phyloP scores from a whole-genome alignment of 35 echinoderm and acorn worm species.

The Lytechinus variegatus region DNA sequence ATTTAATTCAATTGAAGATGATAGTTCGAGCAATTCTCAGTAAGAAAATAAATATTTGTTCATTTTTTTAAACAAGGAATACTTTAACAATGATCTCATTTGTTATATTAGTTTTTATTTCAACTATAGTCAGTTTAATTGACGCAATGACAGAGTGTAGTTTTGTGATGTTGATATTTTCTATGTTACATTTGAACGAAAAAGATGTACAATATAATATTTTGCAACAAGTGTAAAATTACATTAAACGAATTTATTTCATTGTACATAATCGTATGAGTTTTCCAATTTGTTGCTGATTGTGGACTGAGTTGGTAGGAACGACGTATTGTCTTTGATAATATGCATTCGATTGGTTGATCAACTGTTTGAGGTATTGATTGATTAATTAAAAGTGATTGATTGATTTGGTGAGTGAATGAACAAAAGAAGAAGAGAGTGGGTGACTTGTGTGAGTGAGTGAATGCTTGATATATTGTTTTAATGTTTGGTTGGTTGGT shows the following conservation, averaged over 20 bases:
- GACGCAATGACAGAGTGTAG: background rate
- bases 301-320: background rate
- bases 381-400: background rate
- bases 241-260: conserved; percentile 3
- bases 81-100: too few relatives aligned
- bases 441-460: background rate
- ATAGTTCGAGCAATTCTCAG: background rate
- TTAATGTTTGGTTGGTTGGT: background rate
- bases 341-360: too few relatives aligned
- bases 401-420: background rate
- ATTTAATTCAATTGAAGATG: background rate
- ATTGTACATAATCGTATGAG: background rate
- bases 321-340: too few relatives aligned
- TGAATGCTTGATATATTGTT: background rate
- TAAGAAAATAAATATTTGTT: background rate
- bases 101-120: background rate
- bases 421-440: background rate
- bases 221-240: conserved; percentile 6
- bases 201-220: background rate
- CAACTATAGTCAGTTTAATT: background rate
- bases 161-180: background rate
- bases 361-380: background rate
- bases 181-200: background rate
- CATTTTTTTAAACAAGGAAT: too few relatives aligned
- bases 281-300: background rate